Conservation (phyloP, 2,888 invertebrate species). For the Drosophila barbarae region DNA sequence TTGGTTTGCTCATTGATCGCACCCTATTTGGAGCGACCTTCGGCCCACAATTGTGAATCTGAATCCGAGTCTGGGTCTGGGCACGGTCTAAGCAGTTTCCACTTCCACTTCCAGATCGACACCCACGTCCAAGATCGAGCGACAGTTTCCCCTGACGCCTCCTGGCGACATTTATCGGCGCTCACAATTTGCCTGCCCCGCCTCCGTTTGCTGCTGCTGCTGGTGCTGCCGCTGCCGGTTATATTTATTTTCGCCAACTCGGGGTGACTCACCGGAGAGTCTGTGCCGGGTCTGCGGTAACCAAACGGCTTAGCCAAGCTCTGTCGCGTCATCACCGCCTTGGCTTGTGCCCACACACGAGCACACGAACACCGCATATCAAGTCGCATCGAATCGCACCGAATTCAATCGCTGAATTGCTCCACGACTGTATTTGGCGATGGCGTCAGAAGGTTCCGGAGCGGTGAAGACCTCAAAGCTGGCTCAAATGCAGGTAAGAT, state of each 20-base stretch:
- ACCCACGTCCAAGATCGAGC: conserved; percentile 50
- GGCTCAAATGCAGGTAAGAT: conserved; percentile 80
- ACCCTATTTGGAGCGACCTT: conserved; percentile 58
- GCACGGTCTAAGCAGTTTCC: conserved; percentile 31
- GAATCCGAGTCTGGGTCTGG: conserved; percentile 44
- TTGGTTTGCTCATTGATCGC: conserved; percentile 63
- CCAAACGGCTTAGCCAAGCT: conserved; percentile 32
- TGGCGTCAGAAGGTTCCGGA: conserved; percentile 78
- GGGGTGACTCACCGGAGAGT: conserved; percentile 57
- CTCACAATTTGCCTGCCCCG: conserved; percentile 30
- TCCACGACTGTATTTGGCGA: conserved; percentile 66
- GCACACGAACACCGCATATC: conserved; percentile 1
- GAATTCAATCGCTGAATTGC: conserved; percentile 30
- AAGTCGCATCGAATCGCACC: conserved; percentile 23
- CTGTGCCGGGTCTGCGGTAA: conserved; percentile 61
- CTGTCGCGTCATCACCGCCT: conserved; percentile 60
- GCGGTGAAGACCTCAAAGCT: conserved; percentile 79
- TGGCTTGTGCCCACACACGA: conserved; percentile 56
- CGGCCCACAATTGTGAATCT: conserved; percentile 43
- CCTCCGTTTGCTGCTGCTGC: conserved; percentile 10
- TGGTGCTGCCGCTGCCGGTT: conserved; percentile 7
- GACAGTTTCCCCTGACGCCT: conserved; percentile 60
- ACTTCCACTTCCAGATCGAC: conserved; percentile 52
- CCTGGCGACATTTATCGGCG: conserved; percentile 54
- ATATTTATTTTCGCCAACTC: conserved; percentile 42